Evolutionary conservation across 2,113 vertebrate species (phyloP).

Genomic region (Oryctolagus cuniculus): mOryCun1.1 NC_091453.1:105582501-105583000

Average conservation of each 20-base stretch:
- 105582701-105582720: background rate
- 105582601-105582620: background rate
- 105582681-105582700: background rate
- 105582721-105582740: background rate
- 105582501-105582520: background rate
- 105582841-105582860: background rate
- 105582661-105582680: background rate
- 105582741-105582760: background rate
- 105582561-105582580: background rate
- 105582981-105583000: too few species aligned
- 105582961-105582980: too few species aligned
- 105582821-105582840: background rate
- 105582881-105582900: too few species aligned
- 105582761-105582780: background rate
- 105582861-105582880: background rate
- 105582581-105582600: background rate
- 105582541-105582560: background rate
- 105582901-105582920: too few species aligned
- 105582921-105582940: too few species aligned
- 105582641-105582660: background rate
- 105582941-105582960: too few species aligned
- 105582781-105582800: background rate
- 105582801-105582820: background rate
- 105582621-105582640: background rate
- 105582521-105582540: background rate